Percentiles rank a stretch among this genome's conserved stretches.
phyloP scores from a whole-genome alignment of 2,797 vertebrate genomes.

The Morelia viridis region DNA sequence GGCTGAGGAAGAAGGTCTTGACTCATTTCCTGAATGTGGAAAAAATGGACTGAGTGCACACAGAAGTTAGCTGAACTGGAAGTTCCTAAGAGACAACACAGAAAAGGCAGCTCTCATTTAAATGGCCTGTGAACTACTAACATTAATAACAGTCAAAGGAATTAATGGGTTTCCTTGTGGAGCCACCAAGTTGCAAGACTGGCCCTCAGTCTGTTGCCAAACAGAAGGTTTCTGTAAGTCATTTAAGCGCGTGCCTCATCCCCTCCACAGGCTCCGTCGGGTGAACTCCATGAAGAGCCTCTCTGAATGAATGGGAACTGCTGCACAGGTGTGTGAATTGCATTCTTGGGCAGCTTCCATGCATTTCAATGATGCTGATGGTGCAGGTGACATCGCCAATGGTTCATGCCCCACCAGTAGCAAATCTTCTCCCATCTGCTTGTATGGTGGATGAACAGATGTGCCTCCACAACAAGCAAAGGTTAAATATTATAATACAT shows the following conservation, averaged over 20 bases:
- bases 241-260: neutral
- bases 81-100: neutral
- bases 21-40: neutral
- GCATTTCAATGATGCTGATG: neutral
- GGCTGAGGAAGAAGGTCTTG: neutral
- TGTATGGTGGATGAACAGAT: conserved; percentile 40
- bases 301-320: neutral
- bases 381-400: neutral
- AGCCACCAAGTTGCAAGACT: neutral
- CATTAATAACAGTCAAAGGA: neutral
- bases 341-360: neutral
- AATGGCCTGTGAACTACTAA: neutral
- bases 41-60: neutral
- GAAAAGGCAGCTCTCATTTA: neutral
- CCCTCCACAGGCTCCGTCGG: neutral
- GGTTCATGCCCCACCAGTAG: neutral
- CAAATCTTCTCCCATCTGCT: conserved; percentile 24
- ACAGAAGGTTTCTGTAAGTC: neutral
- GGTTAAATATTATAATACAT: conserved; percentile 71
- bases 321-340: neutral
- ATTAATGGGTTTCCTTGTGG: neutral
- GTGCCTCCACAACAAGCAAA: conserved; percentile 54
- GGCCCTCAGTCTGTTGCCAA: neutral
- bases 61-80: neutral
- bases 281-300: neutral